phyloP scores from a whole-genome alignment of 2,888 invertebrate species.

The Nymphalis c-album region DNA sequence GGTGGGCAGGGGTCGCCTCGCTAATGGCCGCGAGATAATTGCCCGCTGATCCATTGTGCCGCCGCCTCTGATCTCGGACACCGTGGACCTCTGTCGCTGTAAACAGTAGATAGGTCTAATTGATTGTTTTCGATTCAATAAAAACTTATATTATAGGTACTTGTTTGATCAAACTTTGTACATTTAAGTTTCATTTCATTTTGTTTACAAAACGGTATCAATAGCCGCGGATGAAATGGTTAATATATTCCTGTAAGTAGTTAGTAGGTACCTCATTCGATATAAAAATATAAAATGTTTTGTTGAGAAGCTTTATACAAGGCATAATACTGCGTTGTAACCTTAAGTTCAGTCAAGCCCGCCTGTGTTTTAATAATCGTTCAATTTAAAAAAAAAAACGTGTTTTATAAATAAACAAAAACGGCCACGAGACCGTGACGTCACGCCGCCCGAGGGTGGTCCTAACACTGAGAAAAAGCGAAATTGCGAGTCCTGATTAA shows the following conservation, averaged over 20 bases:
- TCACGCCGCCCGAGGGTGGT: constrained; percentile 15
- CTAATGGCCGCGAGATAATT: constrained; percentile 47
- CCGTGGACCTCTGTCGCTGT: constrained; percentile 13
- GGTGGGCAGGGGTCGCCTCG: constrained; percentile 40
- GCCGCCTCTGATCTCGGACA: constrained; percentile 26
- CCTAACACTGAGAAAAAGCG: neutral
- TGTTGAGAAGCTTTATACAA: too few relatives aligned
- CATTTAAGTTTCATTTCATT: neutral
- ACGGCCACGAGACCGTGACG: neutral
- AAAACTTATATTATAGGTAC: neutral
- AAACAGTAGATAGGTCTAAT: constrained; percentile 25
- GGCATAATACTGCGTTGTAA: too few relatives aligned
- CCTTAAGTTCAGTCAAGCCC: too few relatives aligned
- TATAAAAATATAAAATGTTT: too few relatives aligned
- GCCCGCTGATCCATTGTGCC: constrained; percentile 38
- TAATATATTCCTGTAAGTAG: too few relatives aligned
- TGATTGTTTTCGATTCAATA: constrained; percentile 15
- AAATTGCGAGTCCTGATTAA: constrained; percentile 11
- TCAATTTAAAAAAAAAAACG: neutral
- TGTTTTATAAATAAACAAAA: neutral
- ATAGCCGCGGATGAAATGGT: too few relatives aligned
- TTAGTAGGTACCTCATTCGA: too few relatives aligned
- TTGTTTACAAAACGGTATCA: too few relatives aligned
- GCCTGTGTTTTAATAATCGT: too few relatives aligned
- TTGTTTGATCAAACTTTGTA: neutral